phyloP scores from a whole-genome alignment of 2,888 invertebrate genomes.

The Seira ritae region DNA sequence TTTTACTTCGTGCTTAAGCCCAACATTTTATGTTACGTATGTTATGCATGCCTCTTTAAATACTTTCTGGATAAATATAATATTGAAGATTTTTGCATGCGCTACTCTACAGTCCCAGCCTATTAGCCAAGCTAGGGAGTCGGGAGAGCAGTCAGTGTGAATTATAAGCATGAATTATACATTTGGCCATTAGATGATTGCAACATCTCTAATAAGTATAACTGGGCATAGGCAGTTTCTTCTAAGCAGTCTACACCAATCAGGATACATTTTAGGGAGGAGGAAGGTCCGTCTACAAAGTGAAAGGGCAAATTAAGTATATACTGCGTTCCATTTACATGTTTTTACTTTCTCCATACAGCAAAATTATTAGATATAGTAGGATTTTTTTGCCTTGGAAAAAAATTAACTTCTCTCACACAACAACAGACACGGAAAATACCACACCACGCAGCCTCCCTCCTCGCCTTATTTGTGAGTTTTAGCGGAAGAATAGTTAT shows the following conservation, averaged over 20 bases:
- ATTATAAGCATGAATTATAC: conserved; percentile 74
- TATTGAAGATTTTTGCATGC: conserved; percentile 73
- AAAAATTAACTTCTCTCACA: conserved; percentile 47
- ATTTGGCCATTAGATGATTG: conserved; percentile 73
- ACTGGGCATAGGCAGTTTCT: conserved; percentile 60
- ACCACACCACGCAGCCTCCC: conserved; percentile 5
- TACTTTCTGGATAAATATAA: conserved; percentile 29
- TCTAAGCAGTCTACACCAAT: conserved; percentile 32
- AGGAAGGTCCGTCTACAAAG: background rate
- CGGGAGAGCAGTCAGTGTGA: conserved; percentile 66
- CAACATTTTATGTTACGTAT: background rate
- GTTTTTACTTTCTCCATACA: background rate
- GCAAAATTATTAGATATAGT: conserved; percentile 20
- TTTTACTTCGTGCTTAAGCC: conserved; percentile 12
- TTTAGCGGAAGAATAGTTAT: background rate
- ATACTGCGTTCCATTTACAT: too few relatives aligned
- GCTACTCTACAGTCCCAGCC: conserved; percentile 18
- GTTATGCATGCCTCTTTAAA: conserved; percentile 16
- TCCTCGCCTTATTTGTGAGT: conserved; percentile 7
- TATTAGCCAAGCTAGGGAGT: conserved; percentile 61
- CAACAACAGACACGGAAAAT: background rate
- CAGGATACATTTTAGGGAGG: conserved; percentile 38
- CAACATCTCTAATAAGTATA: conserved; percentile 73
- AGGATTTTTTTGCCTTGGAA: background rate
- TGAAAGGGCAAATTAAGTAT: conserved; percentile 11